A percentile compares a stretch with the other conserved stretches of the same genome.
Evolutionary conservation across 2,888 invertebrate species (phyloP).

Genomic region (Hedya salicella): DNA sequence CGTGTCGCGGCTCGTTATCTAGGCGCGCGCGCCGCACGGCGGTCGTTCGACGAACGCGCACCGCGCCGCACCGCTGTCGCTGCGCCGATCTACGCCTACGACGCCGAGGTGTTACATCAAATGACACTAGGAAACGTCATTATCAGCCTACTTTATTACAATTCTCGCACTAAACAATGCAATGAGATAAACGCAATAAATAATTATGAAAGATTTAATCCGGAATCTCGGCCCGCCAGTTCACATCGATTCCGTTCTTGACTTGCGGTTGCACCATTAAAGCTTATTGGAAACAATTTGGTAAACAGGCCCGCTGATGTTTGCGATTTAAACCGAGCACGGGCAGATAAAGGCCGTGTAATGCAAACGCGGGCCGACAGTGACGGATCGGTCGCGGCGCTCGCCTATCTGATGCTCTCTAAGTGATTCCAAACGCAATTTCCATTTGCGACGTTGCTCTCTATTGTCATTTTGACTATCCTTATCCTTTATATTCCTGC

Average conservation of each 20-base stretch:
- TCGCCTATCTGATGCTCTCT: constrained; percentile 83
- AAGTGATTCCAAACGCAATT: constrained; percentile 81
- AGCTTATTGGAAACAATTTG: constrained; percentile 83
- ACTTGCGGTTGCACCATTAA: constrained; percentile 70
- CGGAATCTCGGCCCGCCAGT: constrained; percentile 67
- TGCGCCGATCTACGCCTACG: constrained; percentile 52
- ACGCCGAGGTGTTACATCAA: constrained; percentile 45
- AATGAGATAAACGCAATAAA: constrained; percentile 76
- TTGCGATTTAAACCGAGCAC: constrained; percentile 77
- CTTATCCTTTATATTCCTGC: constrained; percentile 65
- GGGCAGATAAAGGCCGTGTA: constrained; percentile 81
- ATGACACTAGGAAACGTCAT: constrained; percentile 65
- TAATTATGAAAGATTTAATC: constrained; percentile 74
- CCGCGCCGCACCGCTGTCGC: constrained; percentile 55
- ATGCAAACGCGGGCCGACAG: constrained; percentile 82
- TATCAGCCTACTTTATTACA: constrained; percentile 71
- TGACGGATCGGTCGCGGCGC: constrained; percentile 82
- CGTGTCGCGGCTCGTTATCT: constrained; percentile 76
- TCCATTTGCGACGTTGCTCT: constrained; percentile 78
- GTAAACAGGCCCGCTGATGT: constrained; percentile 80
- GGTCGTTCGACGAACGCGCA: constrained; percentile 35
- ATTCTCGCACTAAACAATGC: constrained; percentile 66
- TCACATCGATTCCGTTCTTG: constrained; percentile 62
- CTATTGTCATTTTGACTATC: constrained; percentile 76
- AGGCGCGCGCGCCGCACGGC: constrained; percentile 50